These are phyloP conservation scores for Oenanthe oenanthe DNA, from an alignment of 2,113 vertebrate species.

Conservation along the genomic window DNA sequence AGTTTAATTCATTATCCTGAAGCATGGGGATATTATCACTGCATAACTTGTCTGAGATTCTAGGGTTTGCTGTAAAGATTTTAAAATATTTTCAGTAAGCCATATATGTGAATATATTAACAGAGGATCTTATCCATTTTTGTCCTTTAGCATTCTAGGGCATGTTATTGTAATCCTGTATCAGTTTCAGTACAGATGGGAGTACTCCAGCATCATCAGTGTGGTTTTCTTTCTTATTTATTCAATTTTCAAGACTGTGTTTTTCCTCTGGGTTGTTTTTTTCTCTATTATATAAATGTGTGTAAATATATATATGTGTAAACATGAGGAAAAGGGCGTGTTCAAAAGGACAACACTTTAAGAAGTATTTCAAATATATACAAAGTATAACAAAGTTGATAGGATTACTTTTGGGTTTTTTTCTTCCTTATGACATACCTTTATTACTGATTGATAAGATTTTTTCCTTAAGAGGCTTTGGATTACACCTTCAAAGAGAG, in stretches of 20 bases:
- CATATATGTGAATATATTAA: neutral
- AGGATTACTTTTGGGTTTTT: neutral
- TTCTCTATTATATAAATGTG: neutral
- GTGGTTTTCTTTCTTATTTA: neutral
- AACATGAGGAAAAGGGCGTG: accelerated
- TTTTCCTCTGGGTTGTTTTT: neutral
- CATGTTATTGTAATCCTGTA: neutral
- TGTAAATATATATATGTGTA: neutral
- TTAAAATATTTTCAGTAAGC: neutral
- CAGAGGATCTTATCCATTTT: neutral
- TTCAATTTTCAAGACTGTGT: neutral
- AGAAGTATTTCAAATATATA: neutral
- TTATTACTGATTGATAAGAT: neutral
- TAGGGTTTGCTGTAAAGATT: neutral
- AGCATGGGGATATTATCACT: neutral
- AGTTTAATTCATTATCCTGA: neutral
- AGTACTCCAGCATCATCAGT: neutral
- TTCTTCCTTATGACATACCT: neutral
- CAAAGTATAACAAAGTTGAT: accelerated
- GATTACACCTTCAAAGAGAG: neutral
- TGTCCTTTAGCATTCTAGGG: neutral
- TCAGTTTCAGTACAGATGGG: neutral
- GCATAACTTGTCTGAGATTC: neutral
- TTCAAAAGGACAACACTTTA: neutral
- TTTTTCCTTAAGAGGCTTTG: neutral